phyloP scores from a whole-genome alignment of 2,113 vertebrate genomes.

The Brachyhypopomus gauderio region DNA sequence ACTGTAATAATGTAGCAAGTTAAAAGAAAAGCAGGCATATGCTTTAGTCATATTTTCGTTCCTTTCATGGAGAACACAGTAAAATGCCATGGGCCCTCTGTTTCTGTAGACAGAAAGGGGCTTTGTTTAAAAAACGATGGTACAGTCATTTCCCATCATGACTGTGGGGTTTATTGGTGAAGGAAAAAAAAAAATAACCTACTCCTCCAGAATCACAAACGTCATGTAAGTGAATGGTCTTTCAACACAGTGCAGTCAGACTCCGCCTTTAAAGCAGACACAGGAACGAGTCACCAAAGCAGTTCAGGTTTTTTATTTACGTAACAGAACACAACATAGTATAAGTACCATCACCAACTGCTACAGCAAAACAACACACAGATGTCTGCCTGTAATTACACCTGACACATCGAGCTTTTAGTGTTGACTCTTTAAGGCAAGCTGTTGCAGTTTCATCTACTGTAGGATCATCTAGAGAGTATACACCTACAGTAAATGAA shows the following conservation, averaged over 20 bases:
- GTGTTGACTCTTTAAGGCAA: constrained; percentile 76
- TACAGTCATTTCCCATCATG: constrained; percentile 6
- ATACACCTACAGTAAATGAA: constrained; percentile 12
- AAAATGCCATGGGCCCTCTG: constrained; percentile 34
- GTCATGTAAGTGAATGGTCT: neutral
- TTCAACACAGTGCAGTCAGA: neutral
- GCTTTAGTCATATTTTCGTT: neutral
- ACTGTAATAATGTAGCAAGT: neutral
- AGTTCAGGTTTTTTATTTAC: constrained; percentile 92
- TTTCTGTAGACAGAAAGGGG: constrained; percentile 24
- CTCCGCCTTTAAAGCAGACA: neutral
- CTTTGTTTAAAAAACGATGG: constrained; percentile 9
- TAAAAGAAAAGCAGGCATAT: constrained; percentile 15
- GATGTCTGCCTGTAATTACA: constrained; percentile 71
- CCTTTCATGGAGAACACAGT: neutral
- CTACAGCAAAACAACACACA: constrained; percentile 79
- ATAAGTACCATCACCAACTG: constrained; percentile 85
- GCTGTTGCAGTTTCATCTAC: constrained; percentile 61
- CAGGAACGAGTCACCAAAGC: constrained; percentile 60
- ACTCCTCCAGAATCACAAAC: neutral
- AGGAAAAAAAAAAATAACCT: neutral
- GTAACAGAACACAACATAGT: constrained; percentile 91
- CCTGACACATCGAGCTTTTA: constrained; percentile 71
- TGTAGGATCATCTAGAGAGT: constrained; percentile 33
- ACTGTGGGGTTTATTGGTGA: neutral